Evolutionary conservation across 2,888 invertebrate genomes (phyloP), one percentile per base, ranked within the genome.

Genomic region (Heteropelma amictum): DNA sequence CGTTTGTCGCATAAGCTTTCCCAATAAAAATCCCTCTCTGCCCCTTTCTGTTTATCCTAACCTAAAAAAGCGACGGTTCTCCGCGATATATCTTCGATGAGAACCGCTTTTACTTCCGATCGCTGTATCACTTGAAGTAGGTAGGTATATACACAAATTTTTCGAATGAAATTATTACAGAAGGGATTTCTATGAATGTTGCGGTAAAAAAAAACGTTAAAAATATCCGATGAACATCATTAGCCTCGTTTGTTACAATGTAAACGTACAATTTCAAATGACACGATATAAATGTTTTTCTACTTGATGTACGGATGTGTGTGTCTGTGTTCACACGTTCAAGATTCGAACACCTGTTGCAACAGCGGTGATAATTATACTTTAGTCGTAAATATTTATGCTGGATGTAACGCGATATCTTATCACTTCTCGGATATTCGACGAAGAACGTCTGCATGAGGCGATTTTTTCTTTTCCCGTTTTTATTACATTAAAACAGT

Each of bases 291-390:
- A 5, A 45, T 19, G 40, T 54, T 28, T 40, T 2, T 40, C 35
- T 23, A 23, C 14, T 51, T 51, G 2, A 40, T 17, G 35, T 58
- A 40, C 26, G 21, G 10, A 26, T 2, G 21, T 12, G 10, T 45
- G 10, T 26, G 4, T 10, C 12, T 14, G n/a, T 23, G 23, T 26
- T 12, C 23, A 56, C 21, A 23, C 38, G 3, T 53, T 33, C 3
- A 23, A 26, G 5, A 30, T 38, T 35, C 21, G 30, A 40, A 54
- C 74, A 74, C 64, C 69, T 74, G 73, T 69, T 60, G 73, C 64
- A 74, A 74, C 74, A 74, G 45, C 7, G 47, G n/a, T 35, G 45
- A 30, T 58, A 73, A 61, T 68, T 56, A 63, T 53, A 6, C 35
- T 69, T 30, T 35, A 38, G 28, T 30, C 42, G 19, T 60, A 65